phyloP scores from a whole-genome alignment of 2,888 invertebrate species.

The Chouioia cunea region DNA sequence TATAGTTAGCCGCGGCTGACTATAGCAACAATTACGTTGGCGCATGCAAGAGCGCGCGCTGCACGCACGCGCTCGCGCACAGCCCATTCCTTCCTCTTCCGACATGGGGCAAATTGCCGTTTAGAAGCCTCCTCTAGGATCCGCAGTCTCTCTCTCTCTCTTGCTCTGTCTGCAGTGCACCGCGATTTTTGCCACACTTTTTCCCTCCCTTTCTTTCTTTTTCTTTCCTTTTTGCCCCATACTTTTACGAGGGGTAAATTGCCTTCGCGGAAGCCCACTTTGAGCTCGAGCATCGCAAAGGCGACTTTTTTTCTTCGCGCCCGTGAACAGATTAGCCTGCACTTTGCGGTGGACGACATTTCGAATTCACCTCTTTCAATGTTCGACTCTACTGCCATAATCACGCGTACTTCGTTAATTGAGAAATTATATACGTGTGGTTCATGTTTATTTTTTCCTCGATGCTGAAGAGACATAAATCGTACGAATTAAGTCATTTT shows the following conservation, averaged over 20 bases:
- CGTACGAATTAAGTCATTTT: conserved; percentile 21
- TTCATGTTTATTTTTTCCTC: neutral
- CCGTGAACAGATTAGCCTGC: neutral
- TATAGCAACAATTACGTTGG: conserved; percentile 41
- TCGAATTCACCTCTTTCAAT: conserved; percentile 30
- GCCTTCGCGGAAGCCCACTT: conserved; percentile 45
- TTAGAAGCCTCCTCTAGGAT: conserved; percentile 33
- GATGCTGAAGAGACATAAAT: neutral
- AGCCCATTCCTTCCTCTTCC: conserved; percentile 45
- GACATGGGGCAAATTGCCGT: conserved; percentile 48
- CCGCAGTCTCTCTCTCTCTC: conserved; percentile 5
- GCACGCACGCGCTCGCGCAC: conserved; percentile 31
- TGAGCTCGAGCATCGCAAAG: neutral
- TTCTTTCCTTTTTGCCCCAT: conserved; percentile 4
- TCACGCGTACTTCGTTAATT: conserved; percentile 16
- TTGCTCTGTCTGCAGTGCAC: neutral
- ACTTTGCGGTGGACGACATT: conserved; percentile 30
- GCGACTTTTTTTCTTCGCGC: conserved; percentile 12
- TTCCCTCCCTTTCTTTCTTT: neutral
- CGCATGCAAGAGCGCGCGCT: neutral
- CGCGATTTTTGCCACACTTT: conserved; percentile 6
- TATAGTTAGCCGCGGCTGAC: conserved; percentile 31
- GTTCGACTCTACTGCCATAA: conserved; percentile 10
- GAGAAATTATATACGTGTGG: conserved; percentile 17
- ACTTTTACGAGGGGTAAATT: conserved; percentile 45